These are phyloP conservation scores for Papilio demoleus DNA, from an alignment of 2,888 invertebrate species.

Conservation along the genomic window DNA sequence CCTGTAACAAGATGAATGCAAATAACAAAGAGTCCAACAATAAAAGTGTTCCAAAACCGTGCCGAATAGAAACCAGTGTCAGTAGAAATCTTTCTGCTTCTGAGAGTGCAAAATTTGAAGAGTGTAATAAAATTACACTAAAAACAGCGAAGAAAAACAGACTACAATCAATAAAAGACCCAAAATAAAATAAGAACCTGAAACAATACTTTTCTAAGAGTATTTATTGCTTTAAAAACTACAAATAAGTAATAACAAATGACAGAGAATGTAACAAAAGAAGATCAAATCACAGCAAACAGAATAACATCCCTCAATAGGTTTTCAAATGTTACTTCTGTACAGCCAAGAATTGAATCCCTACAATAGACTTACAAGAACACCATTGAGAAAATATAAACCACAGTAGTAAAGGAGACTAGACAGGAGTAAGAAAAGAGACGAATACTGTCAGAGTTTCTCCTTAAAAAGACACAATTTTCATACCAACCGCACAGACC, in stretches of 20 bases:
- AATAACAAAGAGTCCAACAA: neutral
- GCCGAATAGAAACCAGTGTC: neutral
- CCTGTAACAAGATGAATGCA: constrained; percentile 52
- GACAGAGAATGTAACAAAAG: neutral
- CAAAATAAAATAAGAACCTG: neutral
- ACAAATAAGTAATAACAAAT: neutral
- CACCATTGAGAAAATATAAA: neutral
- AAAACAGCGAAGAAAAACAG: neutral
- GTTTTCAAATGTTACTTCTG: no score
- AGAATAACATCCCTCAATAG: no score
- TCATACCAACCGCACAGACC: constrained; percentile 2
- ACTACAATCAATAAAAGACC: neutral
- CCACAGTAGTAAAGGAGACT: neutral
- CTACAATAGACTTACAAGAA: no score
- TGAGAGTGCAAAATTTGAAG: neutral
- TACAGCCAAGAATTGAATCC: no score
- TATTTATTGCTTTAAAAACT: neutral
- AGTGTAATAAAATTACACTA: neutral
- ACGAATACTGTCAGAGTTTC: neutral
- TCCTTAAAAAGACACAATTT: neutral
- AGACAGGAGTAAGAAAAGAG: neutral
- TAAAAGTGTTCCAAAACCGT: neutral
- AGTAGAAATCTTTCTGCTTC: neutral
- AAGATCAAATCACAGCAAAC: neutral
- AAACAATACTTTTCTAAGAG: neutral